Base-by-base conservation (phyloP, 2,113 vertebrate species). In the Centropus bengalensis region DNA sequence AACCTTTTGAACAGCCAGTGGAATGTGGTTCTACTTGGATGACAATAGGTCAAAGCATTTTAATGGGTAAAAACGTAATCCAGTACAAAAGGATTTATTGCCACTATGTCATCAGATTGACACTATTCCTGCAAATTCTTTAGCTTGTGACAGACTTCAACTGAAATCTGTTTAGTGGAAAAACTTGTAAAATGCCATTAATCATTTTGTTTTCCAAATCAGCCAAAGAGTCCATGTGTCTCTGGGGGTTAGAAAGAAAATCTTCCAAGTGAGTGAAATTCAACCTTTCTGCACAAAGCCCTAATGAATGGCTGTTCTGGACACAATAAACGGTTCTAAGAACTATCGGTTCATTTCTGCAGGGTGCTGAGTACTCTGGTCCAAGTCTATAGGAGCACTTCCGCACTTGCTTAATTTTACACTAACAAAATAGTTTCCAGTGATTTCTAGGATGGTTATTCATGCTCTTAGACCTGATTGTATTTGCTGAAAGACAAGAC, bases 21-120 rank as follows among this genome's bases (percentile, higher is more conserved):
- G 96, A 97, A 97, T 97, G 96, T 51, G 93, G 94, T 91, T 96
- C 89, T 93, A 92, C 97, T 88, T 20, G 93, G 95, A 86, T 93
- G 94, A 66, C 92, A 92, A 88, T 42, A 44, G 86, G 86, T 88
- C 92, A 70, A 74, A 89, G 93, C 81, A 73, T 60, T 96, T 94
- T 93, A 82, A 92, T 24, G 92, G 78, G 49, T 12, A 93, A 58
- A 89, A 82, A 89, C 12, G 62, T 51, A 73, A 86, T 75, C 93
- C 94, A 73, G 91, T 8, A 82, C 87, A 86, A 92, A 38, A 8
- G 92, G 91, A 96, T 97, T 96, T 96, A 96, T 91, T 82, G 88
- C 94, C 54, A 3, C 88, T 54, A 2, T 91, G 93, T 73, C 89
- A 93, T 87, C 82, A 71, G 78, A 74, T 45, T 36, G 76, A 94